phyloP scores from a whole-genome alignment of 2,113 vertebrate genomes.

The Coptodon rendalli region DNA sequence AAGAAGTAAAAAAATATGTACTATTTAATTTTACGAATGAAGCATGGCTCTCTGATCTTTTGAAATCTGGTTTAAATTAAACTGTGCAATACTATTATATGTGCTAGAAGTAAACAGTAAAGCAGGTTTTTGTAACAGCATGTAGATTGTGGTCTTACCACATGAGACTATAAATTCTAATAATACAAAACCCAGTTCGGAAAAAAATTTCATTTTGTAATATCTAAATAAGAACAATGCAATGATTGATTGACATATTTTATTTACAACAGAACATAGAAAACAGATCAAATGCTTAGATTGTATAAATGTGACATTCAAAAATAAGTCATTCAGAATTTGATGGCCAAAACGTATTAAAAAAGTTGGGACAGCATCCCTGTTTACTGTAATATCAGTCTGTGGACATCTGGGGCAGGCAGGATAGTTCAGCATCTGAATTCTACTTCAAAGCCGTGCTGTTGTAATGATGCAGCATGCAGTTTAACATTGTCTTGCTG shows the following conservation, averaged over 20 bases:
- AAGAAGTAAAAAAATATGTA: not conserved
- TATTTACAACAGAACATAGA: not conserved
- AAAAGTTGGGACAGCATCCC: not conserved
- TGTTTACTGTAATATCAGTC: not conserved
- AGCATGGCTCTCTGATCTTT: not conserved
- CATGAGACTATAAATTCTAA: not conserved
- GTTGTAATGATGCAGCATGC: not conserved
- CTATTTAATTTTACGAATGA: not conserved
- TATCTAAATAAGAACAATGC: not conserved
- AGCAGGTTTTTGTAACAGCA: not conserved
- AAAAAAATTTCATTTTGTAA: rapidly evolving
- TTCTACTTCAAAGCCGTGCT: not conserved
- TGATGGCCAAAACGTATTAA: rapidly evolving
- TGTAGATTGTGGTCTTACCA: not conserved
- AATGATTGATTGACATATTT: not conserved
- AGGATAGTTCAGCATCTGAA: not conserved
- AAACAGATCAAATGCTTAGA: not conserved
- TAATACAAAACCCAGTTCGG: rapidly evolving
- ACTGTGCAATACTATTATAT: not conserved
- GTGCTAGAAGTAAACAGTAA: not conserved
- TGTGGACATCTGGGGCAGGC: not conserved
- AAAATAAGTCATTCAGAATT: not conserved
- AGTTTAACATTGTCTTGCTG: not conserved
- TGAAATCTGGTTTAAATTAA: not conserved
- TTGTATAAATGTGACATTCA: not conserved